phyloP scores from a whole-genome alignment of 2,888 invertebrate species.

The Podabrus alpinus region DNA sequence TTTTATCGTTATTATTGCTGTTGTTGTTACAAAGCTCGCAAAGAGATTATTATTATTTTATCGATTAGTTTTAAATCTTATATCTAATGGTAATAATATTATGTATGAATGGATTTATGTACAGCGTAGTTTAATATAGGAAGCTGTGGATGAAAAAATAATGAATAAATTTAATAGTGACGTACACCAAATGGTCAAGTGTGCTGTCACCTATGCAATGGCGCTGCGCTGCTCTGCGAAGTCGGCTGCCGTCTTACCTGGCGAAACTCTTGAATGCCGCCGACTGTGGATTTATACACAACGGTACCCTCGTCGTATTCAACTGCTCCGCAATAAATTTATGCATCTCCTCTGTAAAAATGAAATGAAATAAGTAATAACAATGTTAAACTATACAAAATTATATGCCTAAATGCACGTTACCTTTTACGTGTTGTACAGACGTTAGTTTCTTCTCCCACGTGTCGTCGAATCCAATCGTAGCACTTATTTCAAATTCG shows the following conservation, averaged over 20 bases:
- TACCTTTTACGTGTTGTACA: constrained; percentile 94
- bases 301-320: constrained; percentile 92
- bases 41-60: neutral
- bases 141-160: neutral
- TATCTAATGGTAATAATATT: neutral
- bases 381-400: neutral
- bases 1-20: neutral
- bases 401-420: no score
- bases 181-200: constrained; percentile 54
- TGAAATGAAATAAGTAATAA: constrained; percentile 35
- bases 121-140: neutral
- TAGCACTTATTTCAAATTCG: constrained; percentile 91
- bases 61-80: neutral
- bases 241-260: constrained; percentile 78
- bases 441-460: constrained; percentile 96
- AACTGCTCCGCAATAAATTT: constrained; percentile 97
- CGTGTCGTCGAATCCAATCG: constrained; percentile 89
- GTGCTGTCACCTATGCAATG: constrained; percentile 58
- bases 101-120: constrained; percentile 4
- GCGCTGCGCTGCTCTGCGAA: constrained; percentile 56
- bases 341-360: constrained; percentile 93
- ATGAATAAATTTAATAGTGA: constrained; percentile 9
- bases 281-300: constrained; percentile 99
- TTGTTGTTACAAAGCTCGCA: neutral
- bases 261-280: constrained; percentile 99